Base-by-base conservation (phyloP, 2,113 vertebrate species). In the Phalacrocorax brasilianus region DNA sequence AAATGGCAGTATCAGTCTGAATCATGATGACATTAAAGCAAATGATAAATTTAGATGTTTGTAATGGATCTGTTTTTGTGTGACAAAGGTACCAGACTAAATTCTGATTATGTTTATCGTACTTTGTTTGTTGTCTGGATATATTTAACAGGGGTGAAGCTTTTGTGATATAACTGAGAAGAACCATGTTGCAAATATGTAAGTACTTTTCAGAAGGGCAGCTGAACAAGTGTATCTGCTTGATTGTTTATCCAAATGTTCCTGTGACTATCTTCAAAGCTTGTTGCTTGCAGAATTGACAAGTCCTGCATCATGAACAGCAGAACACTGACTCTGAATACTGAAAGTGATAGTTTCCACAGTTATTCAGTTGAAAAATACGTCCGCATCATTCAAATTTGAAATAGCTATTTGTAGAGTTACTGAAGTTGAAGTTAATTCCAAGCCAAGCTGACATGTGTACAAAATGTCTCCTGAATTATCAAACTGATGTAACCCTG, bases 231-330 rank as follows among this genome's bases (percentile, higher is more conserved):
- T 91, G 24, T 66, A 82, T 89, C 62, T 82, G 45, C 88, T 65
- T 78, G 44, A 61, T 82, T 91, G 91, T 92, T 97, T 91, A 81
- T 75, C 77, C 66, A 91, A 87, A 75, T 85, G 73, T 93, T 94
- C 89, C 62, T 93, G 49, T 93, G 91, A 77, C 89, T 89, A 20
- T 88, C 63, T 84, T 84, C 76, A 81, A 71, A 82, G 93, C 52
- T 89, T 68, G 63, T 56, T 85, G 72, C 77, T 91, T 87, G 84
- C 84, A 87, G 56, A 89, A 72, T 82, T 93, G 86, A 87, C 83
- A 92, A 93, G 70, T 73, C 61, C 76, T 75, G 66, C 61, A 58
- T 92, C 30, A 3, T 77, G 66, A 91, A 75, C 56, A 78, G 65
- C 79, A 87, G 68, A 93, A 78, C 61, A 20, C 40, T 92, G 65